phyloP scores from a whole-genome alignment of 2,797 vertebrate genomes.

The Delichon dasypus region DNA sequence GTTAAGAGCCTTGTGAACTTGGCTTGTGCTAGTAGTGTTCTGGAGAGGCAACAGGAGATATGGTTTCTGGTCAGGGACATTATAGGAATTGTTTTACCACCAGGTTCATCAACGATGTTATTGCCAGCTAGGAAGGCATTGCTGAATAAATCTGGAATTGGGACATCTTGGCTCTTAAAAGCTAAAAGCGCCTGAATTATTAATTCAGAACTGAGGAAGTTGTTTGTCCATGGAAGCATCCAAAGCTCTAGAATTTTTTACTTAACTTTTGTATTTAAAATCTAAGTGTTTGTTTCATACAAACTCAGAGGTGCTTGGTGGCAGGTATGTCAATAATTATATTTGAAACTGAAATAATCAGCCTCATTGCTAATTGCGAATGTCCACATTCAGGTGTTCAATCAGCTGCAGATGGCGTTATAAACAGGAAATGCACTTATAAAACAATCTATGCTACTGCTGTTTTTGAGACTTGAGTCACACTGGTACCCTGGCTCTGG shows the following conservation, averaged over 20 bases:
- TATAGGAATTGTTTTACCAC: not conserved
- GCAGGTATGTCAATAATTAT: not conserved
- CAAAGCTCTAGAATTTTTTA: not conserved
- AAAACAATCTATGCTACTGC: not conserved
- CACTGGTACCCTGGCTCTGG: not conserved
- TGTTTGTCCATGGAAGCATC: not conserved
- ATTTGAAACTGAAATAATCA: not conserved
- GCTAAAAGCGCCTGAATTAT: not conserved
- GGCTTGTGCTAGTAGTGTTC: not conserved
- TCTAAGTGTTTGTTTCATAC: not conserved
- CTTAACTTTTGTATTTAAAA: not conserved
- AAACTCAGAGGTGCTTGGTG: not conserved
- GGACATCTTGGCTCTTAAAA: not conserved
- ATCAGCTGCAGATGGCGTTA: not conserved
- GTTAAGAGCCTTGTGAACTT: not conserved
- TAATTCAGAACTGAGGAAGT: not conserved
- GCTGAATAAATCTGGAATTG: not conserved
- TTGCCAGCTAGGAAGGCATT: not conserved
- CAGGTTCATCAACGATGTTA: not conserved
- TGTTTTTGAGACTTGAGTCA: not conserved
- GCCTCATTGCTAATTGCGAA: not conserved
- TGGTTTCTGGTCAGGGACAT: not conserved
- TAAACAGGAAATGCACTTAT: constrained; percentile 24
- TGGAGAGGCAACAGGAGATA: not conserved
- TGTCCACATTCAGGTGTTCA: not conserved